Evolutionary conservation across 2,797 vertebrate species (phyloP).

Genomic region (Gambusia yucatana): DNA sequence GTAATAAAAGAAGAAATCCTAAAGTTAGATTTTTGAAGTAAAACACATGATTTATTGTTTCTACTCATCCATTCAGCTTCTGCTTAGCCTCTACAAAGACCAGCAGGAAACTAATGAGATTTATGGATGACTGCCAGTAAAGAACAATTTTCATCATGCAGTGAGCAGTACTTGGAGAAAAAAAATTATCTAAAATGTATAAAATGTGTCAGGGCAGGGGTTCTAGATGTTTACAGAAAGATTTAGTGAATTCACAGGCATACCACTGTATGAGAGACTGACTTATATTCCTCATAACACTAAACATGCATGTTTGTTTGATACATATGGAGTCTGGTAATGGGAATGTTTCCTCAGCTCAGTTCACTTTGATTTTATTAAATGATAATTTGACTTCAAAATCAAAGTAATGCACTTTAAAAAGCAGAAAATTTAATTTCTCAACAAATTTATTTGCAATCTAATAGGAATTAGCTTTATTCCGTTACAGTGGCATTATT

Average conservation of each 20-base stretch:
- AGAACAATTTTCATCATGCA: slow-evolving; percentile 61
- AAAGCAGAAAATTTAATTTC: not conserved
- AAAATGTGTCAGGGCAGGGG: slow-evolving; percentile 44
- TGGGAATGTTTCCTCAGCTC: too few species aligned
- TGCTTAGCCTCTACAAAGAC: slow-evolving; percentile 28
- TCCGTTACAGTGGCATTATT: not conserved
- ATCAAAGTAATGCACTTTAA: not conserved
- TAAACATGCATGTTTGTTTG: too few species aligned
- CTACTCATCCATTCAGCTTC: slow-evolving; percentile 33
- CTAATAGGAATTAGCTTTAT: not conserved
- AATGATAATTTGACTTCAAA: not conserved
- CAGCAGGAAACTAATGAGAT: slow-evolving; percentile 42
- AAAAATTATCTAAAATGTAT: slow-evolving; percentile 56
- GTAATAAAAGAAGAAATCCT: not conserved
- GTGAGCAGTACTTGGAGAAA: slow-evolving; percentile 52
- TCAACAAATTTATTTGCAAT: not conserved
- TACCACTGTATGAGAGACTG: not conserved
- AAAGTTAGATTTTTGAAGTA: slow-evolving; percentile 10
- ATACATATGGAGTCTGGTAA: too few species aligned
- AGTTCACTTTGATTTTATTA: not conserved
- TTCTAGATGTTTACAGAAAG: slow-evolving; percentile 39
- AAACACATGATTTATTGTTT: slow-evolving; percentile 27
- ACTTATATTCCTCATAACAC: not conserved
- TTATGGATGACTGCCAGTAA: slow-evolving; percentile 57
- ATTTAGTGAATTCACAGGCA: slow-evolving; percentile 33